Conservation (phyloP, 2,797 vertebrate species). For the Tragopan temminckii region DNA sequence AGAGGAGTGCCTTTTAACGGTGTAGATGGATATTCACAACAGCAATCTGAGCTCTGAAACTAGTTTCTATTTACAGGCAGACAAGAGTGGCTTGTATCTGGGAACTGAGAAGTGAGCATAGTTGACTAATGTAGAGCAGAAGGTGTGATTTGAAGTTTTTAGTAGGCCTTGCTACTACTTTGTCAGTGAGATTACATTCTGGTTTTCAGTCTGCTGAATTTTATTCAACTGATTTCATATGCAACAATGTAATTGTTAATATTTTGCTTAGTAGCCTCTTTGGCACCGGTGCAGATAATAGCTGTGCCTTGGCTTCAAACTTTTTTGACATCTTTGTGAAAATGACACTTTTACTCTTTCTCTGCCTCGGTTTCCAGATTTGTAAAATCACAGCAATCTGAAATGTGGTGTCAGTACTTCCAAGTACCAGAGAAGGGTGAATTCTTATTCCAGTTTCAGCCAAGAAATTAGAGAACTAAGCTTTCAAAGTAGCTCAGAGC, state of each 20-base stretch:
- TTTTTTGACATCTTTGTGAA: background rate
- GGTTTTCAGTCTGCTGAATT: background rate
- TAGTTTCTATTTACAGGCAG: constrained; percentile 37
- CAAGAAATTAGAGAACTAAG: background rate
- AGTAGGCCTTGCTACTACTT: background rate
- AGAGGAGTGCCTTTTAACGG: constrained; percentile 17
- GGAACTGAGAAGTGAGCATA: background rate
- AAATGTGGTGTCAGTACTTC: background rate
- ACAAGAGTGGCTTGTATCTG: background rate
- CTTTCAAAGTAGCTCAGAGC: background rate
- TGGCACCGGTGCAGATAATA: background rate
- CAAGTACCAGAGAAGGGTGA: background rate
- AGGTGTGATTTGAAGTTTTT: background rate
- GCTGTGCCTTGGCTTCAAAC: background rate
- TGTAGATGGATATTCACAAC: background rate
- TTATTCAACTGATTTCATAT: background rate
- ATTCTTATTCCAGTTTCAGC: background rate
- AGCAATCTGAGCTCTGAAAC: constrained; percentile 50
- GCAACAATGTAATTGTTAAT: background rate
- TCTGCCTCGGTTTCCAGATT: background rate
- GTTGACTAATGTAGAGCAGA: background rate
- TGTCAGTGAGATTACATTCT: background rate
- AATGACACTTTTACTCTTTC: background rate
- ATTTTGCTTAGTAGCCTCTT: background rate
- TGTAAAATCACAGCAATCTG: constrained; percentile 3